Conservation (phyloP, 2,113 vertebrate genomes). For the Noctilio leporinus region DNA sequence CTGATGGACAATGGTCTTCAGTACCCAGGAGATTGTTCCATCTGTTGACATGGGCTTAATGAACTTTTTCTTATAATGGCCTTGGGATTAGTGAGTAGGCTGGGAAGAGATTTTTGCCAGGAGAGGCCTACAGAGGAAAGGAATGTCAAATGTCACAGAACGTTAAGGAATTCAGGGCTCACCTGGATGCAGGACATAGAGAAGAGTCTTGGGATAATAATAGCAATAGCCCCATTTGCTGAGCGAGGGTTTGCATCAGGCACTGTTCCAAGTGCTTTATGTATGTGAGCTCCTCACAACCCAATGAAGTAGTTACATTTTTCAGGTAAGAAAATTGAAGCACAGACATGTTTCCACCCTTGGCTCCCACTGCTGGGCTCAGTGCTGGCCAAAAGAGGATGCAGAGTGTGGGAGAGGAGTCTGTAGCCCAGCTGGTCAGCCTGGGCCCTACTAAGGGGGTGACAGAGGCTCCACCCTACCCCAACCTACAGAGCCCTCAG, state of each 20-base stretch:
- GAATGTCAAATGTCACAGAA: not conserved
- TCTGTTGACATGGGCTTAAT: not conserved
- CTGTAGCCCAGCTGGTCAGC: not conserved
- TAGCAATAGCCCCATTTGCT: accelerated
- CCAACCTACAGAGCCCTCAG: not conserved
- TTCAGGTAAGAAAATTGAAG: not conserved
- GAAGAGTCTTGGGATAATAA: not conserved
- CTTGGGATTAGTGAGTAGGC: not conserved
- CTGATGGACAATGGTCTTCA: not conserved
- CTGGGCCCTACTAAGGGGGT: not conserved
- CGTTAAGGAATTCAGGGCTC: not conserved
- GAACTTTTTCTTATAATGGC: not conserved
- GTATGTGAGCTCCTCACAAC: not conserved
- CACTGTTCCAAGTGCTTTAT: not conserved
- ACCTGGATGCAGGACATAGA: not conserved
- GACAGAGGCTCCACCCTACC: not conserved
- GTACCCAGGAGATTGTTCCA: not conserved
- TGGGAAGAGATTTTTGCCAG: not conserved
- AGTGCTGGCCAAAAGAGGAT: not conserved
- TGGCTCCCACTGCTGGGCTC: not conserved
- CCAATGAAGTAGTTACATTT: not conserved
- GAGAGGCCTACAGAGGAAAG: not conserved
- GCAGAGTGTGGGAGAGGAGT: not conserved
- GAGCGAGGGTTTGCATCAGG: not conserved
- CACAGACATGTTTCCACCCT: not conserved